phyloP scores from a whole-genome alignment of 2,888 invertebrate species.

The Ophonus ardosiacus region DNA sequence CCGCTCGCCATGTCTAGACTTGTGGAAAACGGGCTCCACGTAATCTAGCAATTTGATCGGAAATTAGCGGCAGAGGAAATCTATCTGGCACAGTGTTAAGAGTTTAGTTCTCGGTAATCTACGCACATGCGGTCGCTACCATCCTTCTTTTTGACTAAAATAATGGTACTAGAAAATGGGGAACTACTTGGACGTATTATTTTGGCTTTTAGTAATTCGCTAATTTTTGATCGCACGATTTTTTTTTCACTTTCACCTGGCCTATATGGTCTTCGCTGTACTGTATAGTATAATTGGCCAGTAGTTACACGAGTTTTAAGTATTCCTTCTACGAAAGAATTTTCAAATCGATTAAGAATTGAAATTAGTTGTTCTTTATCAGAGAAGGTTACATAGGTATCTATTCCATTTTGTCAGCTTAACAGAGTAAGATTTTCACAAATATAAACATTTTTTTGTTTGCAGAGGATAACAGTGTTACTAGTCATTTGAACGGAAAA shows the following conservation, averaged over 20 bases:
- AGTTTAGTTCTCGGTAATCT: slow-evolving; percentile 17
- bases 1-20: slow-evolving; percentile 17
- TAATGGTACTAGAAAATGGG: slow-evolving; percentile 12
- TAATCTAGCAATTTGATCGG: slow-evolving; percentile 3
- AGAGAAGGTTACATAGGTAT: no score
- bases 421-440: neutral
- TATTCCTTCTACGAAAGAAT: neutral
- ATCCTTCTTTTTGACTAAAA: slow-evolving; percentile 35
- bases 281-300: neutral
- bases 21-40: slow-evolving; percentile 1
- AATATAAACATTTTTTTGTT: neutral
- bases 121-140: slow-evolving; percentile 4
- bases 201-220: slow-evolving; percentile 13
- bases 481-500: no score
- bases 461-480: neutral
- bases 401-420: neutral
- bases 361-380: neutral
- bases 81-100: slow-evolving; percentile 20
- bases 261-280: slow-evolving; percentile 15
- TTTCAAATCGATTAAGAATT: neutral
- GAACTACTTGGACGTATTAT: slow-evolving; percentile 25
- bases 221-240: slow-evolving; percentile 17
- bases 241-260: neutral
- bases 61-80: slow-evolving; percentile 6
- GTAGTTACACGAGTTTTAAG: slow-evolving; percentile 5